A percentile compares a stretch with the other conserved stretches of the same genome.
Conservation (phyloP, 2,888 invertebrate genomes). For the Tachina lurida region DNA sequence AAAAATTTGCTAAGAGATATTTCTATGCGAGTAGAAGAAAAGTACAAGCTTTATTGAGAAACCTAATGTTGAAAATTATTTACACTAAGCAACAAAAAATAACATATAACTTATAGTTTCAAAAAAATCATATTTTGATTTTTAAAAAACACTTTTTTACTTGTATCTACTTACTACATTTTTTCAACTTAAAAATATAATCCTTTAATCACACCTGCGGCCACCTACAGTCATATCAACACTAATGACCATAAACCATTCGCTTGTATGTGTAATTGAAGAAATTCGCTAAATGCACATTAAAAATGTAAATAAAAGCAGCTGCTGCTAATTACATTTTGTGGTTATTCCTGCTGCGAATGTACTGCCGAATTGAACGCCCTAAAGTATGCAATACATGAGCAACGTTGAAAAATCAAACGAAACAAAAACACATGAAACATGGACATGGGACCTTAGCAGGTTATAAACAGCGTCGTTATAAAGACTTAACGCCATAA, state of each 20-base stretch:
- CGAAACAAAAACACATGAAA: background rate
- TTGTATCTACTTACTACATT: background rate
- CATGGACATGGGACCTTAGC: conserved; percentile 34
- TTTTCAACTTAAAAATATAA: background rate
- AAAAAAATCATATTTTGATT: too few relatives aligned
- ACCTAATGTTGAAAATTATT: too few relatives aligned
- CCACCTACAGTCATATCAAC: background rate
- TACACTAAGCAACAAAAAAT: too few relatives aligned
- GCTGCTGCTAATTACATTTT: conserved; percentile 71
- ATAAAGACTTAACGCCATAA: conserved; percentile 27
- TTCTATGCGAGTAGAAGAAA: too few relatives aligned
- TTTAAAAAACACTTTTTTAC: background rate
- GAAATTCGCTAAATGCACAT: conserved; percentile 37
- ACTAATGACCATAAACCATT: conserved; percentile 17
- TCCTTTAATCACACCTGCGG: conserved; percentile 16
- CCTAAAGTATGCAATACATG: conserved; percentile 49
- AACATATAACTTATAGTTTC: too few relatives aligned
- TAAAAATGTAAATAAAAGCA: conserved; percentile 51
- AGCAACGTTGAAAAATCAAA: conserved; percentile 41
- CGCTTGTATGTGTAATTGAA: background rate
- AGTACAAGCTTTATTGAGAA: too few relatives aligned
- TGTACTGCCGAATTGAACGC: background rate
- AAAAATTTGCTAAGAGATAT: too few relatives aligned
- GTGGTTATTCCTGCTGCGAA: conserved; percentile 49
- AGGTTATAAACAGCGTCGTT: conserved; percentile 47